Percentiles rank a stretch among this genome's conserved stretches.
These are phyloP conservation scores for Anoplius nigerrimus DNA, from an alignment of 2,888 invertebrate species.

Conservation along the genomic window DNA sequence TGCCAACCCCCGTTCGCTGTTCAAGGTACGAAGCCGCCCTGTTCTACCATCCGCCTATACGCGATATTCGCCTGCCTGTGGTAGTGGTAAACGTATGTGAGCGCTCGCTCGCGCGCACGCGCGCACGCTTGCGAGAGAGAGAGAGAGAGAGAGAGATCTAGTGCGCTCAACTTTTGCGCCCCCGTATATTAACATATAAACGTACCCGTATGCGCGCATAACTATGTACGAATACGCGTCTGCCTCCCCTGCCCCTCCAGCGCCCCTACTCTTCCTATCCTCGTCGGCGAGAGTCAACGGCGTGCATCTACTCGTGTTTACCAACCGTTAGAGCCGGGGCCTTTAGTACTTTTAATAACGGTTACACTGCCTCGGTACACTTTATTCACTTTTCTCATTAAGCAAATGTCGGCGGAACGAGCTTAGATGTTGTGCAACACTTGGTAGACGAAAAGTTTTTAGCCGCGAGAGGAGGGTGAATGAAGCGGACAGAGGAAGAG, in stretches of 20 bases:
- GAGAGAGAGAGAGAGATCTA: too few relatives aligned
- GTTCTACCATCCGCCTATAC: slow-evolving; percentile 4
- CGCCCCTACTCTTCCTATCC: too few relatives aligned
- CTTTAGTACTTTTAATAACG: slow-evolving; percentile 20
- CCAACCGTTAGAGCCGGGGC: slow-evolving; percentile 25
- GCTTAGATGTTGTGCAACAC: slow-evolving; percentile 1
- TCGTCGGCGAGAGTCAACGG: too few relatives aligned
- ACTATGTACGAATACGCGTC: slow-evolving; percentile 2
- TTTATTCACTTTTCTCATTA: slow-evolving; percentile 42
- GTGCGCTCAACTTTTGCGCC: not conserved
- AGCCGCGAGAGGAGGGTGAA: slow-evolving; percentile 14
- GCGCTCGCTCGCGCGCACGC: not conserved
- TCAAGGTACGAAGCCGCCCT: not conserved
- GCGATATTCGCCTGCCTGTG: not conserved
- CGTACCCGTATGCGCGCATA: slow-evolving; percentile 5
- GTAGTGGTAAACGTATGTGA: not conserved
- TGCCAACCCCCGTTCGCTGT: not conserved
- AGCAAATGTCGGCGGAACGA: slow-evolving; percentile 32
- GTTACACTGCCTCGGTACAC: slow-evolving; percentile 7
- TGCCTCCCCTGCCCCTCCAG: too few relatives aligned
- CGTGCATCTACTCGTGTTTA: slow-evolving; percentile 15
- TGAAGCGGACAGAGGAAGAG: too few relatives aligned
- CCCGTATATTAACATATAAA: slow-evolving; percentile 23
- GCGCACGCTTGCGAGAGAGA: too few relatives aligned
- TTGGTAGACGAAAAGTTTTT: slow-evolving; percentile 25